A percentile compares a stretch with the other conserved stretches of the same genome.
These are phyloP conservation scores for Cataglyphis cursor DNA, from an alignment of 2,888 invertebrate species.

Conservation along the genomic window DNA sequence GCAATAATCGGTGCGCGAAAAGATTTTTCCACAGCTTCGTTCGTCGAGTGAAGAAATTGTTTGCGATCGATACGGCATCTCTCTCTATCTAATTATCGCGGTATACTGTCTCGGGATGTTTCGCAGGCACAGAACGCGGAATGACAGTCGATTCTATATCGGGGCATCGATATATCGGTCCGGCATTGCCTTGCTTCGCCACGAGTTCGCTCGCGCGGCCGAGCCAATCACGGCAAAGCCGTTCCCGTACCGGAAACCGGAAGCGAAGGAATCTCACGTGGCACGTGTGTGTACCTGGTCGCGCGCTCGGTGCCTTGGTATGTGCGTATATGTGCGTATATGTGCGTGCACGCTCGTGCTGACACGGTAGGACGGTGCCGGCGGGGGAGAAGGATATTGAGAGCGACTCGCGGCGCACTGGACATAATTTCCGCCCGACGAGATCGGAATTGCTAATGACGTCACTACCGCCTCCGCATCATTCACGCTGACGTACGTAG, in stretches of 20 bases:
- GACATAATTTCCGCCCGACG: constrained; percentile 87
- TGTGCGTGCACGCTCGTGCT: constrained; percentile 67
- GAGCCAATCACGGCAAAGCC: constrained; percentile 82
- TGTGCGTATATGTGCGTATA: constrained; percentile 48
- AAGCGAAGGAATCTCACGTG: constrained; percentile 84
- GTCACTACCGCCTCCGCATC: constrained; percentile 85
- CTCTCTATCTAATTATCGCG: constrained; percentile 74
- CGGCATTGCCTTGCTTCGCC: constrained; percentile 56
- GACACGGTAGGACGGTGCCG: constrained; percentile 42
- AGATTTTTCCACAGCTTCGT: background rate
- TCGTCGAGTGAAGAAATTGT: constrained; percentile 31
- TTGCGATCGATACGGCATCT: constrained; percentile 7
- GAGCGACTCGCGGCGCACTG: constrained; percentile 86
- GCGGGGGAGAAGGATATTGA: constrained; percentile 83
- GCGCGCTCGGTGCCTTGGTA: constrained; percentile 31
- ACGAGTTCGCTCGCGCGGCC: constrained; percentile 68
- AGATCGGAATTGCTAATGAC: constrained; percentile 87
- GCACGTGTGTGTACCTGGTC: constrained; percentile 70
- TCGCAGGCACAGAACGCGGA: constrained; percentile 53
- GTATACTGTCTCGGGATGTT: constrained; percentile 61
- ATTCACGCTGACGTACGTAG: constrained; percentile 79
- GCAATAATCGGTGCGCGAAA: constrained; percentile 7
- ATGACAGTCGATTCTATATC: constrained; percentile 77
- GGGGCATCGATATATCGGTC: constrained; percentile 69
- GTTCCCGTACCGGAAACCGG: constrained; percentile 84